A percentile compares a stretch with the other conserved stretches of the same genome.
These are phyloP conservation scores for Notarius lentiginosus DNA, from an alignment of 2,113 vertebrate genomes.

Conservation along the genomic window DNA sequence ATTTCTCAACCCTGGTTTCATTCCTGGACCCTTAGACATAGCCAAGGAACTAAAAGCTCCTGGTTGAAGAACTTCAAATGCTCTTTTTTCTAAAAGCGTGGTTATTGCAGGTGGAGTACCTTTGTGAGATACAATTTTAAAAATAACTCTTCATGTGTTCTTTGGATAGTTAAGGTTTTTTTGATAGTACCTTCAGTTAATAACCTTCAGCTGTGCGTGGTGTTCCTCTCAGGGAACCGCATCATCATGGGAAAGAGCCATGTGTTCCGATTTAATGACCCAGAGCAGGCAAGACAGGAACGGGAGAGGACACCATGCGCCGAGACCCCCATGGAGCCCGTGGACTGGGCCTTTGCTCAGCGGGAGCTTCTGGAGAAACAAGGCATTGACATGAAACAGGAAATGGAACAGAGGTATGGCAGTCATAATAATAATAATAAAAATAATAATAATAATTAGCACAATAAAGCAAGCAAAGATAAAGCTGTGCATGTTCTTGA, in stretches of 20 bases:
- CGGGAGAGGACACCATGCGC: slow-evolving; percentile 90
- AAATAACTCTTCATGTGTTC: background rate
- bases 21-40: background rate
- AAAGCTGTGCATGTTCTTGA: background rate
- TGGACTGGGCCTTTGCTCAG: slow-evolving; percentile 97
- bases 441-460: background rate
- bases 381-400: slow-evolving; percentile 98
- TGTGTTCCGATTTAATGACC: slow-evolving; percentile 95
- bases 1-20: background rate
- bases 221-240: slow-evolving; percentile 80
- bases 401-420: slow-evolving; percentile 94
- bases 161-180: background rate
- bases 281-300: slow-evolving; percentile 94
- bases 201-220: background rate
- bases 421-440: background rate
- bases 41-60: background rate
- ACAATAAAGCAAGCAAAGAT: background rate
- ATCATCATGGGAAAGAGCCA: slow-evolving; percentile 99
- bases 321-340: slow-evolving; percentile 88
- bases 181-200: background rate
- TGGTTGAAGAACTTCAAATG: background rate
- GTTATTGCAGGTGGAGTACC: too few species aligned
- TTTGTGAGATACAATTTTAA: background rate
- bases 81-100: background rate
- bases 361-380: slow-evolving; percentile 96